Evolutionary conservation across 2,113 vertebrate genomes (phyloP).

Genomic region (Heterocephalus glaber): DNA sequence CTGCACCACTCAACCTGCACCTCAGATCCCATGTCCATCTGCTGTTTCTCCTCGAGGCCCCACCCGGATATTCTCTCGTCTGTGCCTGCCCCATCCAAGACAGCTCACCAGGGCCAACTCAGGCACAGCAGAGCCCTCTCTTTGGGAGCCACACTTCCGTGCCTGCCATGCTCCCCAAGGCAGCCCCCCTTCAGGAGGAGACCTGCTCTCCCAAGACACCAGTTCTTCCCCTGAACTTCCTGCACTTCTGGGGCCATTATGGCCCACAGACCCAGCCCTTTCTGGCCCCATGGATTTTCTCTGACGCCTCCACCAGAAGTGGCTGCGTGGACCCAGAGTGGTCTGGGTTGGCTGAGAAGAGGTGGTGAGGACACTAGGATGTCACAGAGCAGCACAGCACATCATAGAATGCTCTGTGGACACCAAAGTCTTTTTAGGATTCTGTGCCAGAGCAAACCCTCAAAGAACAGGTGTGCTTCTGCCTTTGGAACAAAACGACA

Average conservation of each 20-base stretch:
- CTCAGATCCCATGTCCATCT: neutral
- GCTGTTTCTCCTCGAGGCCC: neutral
- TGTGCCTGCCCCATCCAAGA: too few relatives aligned
- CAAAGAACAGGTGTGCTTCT: neutral
- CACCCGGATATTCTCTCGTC: neutral
- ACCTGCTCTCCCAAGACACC: accelerated
- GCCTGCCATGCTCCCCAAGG: neutral
- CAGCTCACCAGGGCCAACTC: neutral
- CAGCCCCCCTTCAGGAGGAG: neutral
- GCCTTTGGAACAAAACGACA: neutral
- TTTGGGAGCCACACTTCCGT: neutral
- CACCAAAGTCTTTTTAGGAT: neutral
- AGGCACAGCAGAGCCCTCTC: neutral
- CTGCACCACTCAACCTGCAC: neutral
- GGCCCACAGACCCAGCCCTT: neutral
- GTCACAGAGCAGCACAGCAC: neutral
- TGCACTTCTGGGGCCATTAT: accelerated
- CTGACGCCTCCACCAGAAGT: neutral
- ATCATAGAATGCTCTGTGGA: neutral
- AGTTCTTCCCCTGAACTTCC: neutral
- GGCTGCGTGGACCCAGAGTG: neutral
- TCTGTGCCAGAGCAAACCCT: neutral
- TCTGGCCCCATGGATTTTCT: neutral
- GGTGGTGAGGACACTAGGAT: neutral
- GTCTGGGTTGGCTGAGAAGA: neutral